These are phyloP conservation scores for Hyaena hyaena DNA, from an alignment of 2,113 vertebrate genomes.

Conservation along the genomic window DNA sequence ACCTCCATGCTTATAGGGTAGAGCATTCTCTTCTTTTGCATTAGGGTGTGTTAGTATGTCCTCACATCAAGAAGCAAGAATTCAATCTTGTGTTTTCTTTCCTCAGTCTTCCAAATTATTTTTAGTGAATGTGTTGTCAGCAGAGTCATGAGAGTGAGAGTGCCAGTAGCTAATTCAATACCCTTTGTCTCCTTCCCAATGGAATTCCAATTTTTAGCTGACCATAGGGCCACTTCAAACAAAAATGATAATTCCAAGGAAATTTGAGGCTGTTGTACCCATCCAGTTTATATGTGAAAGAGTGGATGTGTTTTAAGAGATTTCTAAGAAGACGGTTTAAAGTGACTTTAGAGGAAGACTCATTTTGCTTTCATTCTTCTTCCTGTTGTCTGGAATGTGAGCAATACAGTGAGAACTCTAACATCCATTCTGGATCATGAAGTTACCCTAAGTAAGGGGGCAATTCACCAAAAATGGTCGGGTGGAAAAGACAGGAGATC, in stretches of 20 bases:
- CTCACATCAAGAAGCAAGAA: background rate
- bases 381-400: background rate
- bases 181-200: background rate
- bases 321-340: background rate
- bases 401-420: background rate
- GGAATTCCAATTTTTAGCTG: background rate
- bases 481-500: background rate
- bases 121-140: background rate
- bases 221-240: background rate
- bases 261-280: background rate
- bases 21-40: background rate
- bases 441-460: background rate
- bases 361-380: background rate
- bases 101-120: background rate
- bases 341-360: background rate
- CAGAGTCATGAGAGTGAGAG: background rate
- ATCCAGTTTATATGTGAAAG: background rate
- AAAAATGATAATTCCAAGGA: background rate
- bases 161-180: background rate
- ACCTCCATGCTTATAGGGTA: background rate
- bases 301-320: background rate
- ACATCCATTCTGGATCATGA: background rate
- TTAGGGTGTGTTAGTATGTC: background rate
- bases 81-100: background rate
- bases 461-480: background rate